Percentiles rank a stretch among this genome's conserved stretches.
These are phyloP conservation scores for Drosophila subpulchrella DNA, from an alignment of 1,140 invertebrate genomes.

Conservation along the genomic window DNA sequence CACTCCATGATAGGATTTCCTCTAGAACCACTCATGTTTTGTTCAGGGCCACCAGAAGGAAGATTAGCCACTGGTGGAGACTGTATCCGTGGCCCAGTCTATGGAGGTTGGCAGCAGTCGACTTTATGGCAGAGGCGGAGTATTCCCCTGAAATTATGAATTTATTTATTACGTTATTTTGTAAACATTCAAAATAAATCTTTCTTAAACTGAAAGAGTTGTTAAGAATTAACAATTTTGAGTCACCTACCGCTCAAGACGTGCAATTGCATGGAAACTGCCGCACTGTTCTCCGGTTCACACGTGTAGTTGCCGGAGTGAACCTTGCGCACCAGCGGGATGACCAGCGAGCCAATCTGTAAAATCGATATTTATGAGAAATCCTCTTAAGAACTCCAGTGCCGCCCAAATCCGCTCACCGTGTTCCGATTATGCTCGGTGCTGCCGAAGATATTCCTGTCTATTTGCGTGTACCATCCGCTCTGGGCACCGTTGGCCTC, in stretches of 20 bases:
- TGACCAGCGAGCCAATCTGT: conserved; percentile 86
- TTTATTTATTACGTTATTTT: too few relatives aligned
- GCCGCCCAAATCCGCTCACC: conserved; percentile 10
- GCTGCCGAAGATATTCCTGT: conserved; percentile 74
- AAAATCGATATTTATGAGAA: background rate
- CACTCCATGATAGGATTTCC: background rate
- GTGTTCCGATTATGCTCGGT: conserved; percentile 70
- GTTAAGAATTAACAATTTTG: background rate
- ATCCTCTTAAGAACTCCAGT: background rate
- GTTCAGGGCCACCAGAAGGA: conserved; percentile 64
- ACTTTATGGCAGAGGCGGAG: conserved; percentile 80
- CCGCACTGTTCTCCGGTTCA: conserved; percentile 71
- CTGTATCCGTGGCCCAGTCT: conserved; percentile 53
- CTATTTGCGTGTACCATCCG: conserved; percentile 74
- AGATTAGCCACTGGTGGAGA: conserved; percentile 66
- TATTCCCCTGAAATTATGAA: conserved; percentile 72
- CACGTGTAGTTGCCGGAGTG: conserved; percentile 80
- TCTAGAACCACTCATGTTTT: conserved; percentile 55
- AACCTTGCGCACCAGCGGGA: conserved; percentile 86
- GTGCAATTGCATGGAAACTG: conserved; percentile 72
- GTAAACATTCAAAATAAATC: too few relatives aligned
- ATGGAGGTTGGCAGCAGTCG: conserved; percentile 48
- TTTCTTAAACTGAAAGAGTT: too few relatives aligned
- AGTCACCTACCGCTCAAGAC: conserved; percentile 73
- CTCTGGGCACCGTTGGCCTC: conserved; percentile 36